Evolutionary conservation across 2,888 invertebrate genomes (phyloP), one percentile per base, ranked within the genome.

Genomic region (Cinara cedri): DNA sequence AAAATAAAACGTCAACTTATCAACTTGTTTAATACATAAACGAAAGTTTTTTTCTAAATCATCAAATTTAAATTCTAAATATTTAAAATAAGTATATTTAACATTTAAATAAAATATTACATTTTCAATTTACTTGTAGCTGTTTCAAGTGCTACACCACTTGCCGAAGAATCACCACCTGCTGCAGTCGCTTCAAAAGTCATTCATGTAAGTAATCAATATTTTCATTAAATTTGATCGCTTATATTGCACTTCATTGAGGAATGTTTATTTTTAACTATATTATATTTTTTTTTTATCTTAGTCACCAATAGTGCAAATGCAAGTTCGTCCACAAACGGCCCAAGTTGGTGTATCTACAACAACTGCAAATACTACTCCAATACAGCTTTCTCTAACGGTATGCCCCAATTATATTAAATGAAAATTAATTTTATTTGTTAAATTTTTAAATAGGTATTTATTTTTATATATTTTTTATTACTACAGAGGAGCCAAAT

Each of bases 401-500:
- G 91, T 91, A 85, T 85, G 85, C 83, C 14, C 13, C 34, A 57
- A 34, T 66, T 71, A 44, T 75, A 68, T 81, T 78, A 42, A 80
- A 46, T 1, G 62, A 54, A 55, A 54, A 44, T 11, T 19, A n/a
- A 63, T 34, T 60, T 14, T 51, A 51, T 51, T 55, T n/a, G 1
- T 16, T 57, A 44, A 16, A 57, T 1, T 14, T 24, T 46, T 21
- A 14, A n/a, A 66, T 71, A 55, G 71, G 6, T 34, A 14, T 49
- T n/a, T 24, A 51, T 76, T 65, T 63, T 16, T 49, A 71, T 49
- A 34, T 81, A 21, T 49, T 82, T 65, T 57, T n/a, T n/a, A n/a
- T 49, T 65, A 71, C 83, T 88, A 14, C 88, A 97, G 96, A 91
- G 93, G 85, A 97, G 97, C 86, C 96, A 97, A 90, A 96, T 97